Evolutionary conservation across 2,888 invertebrate species (phyloP), one percentile per base, ranked within the genome.

Genomic region (Epicampocera succincta): DNA sequence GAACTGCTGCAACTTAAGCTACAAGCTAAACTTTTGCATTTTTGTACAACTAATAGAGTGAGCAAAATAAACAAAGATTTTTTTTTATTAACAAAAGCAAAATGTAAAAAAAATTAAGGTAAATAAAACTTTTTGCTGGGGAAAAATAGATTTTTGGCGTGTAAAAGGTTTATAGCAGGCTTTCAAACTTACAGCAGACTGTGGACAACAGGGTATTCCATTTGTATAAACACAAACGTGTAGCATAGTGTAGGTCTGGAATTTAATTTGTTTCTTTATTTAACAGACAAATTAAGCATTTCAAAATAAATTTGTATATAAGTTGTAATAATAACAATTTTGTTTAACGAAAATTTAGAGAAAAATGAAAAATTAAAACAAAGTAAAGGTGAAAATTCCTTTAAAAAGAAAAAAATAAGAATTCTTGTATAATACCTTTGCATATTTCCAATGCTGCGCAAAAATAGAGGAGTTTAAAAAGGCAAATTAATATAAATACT

Each of bases 191-290:
- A 94, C 94, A 48, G 78, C 74, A 87, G 93, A 92, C 87, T 95
- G 94, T 85, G 95, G 95, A 93, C 96, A 96, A 94, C 96, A 96
- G 86, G 94, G 95, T 87, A 94, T 93, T 91, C 95, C 95, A 94
- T 95, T 96, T 93, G 95, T 94, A 89, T 94, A 92, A 90, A 96
- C 95, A 92, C 96, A 97, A 91, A 96, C 96, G 92, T 97, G 96
- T 86, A 97, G 94, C 91, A 96, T 95, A 89, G 96, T 96, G 93
- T 97, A 97, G 85, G 95, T 96, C 97, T 97, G 96, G 91, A 92
- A 93, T 84, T 83, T 81, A 83, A 81, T 80, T 74, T 58, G 6
- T 46, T 46, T 46, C n/a, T n/a, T 80, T 72, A 83, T 78, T 80
- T 85, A 76, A 76, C 17, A 77, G 11, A 80, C 74, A 56, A 80